Conservation (phyloP, 1,140 invertebrate species). For the Drosophila carrolli region DNA sequence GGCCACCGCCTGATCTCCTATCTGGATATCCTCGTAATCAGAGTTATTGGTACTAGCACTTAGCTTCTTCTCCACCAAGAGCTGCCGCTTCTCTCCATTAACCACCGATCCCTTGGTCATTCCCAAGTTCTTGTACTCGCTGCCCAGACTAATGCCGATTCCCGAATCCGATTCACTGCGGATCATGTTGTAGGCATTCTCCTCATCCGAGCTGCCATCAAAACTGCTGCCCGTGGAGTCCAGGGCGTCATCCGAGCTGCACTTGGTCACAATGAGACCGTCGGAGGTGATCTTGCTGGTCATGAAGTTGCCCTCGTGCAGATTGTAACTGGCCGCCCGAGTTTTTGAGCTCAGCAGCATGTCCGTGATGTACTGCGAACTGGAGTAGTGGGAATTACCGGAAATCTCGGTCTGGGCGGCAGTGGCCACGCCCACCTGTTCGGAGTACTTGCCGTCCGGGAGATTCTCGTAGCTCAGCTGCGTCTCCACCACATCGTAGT, state of each 20-base stretch:
- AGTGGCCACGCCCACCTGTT: conserved; percentile 65
- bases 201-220: conserved; percentile 84
- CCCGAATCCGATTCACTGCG: conserved; percentile 84
- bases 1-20: conserved; percentile 62
- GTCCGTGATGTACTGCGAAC: conserved; percentile 83
- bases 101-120: conserved; percentile 8
- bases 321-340: conserved; percentile 78
- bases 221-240: conserved; percentile 84
- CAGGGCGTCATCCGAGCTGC: conserved; percentile 81
- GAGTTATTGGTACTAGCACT: conserved; percentile 83
- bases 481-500: conserved; percentile 83
- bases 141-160: conserved; percentile 81
- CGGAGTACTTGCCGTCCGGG: conserved; percentile 77
- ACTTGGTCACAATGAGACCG: conserved; percentile 82
- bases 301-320: conserved; percentile 84
- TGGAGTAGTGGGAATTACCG: conserved; percentile 62
- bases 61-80: conserved; percentile 71
- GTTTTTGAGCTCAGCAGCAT: conserved; percentile 83
- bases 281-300: conserved; percentile 84
- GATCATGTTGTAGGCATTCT: conserved; percentile 84
- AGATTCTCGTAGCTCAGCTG: conserved; percentile 84
- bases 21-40: conserved; percentile 84
- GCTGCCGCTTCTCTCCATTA: conserved; percentile 13
- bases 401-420: conserved; percentile 26
- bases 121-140: conserved; percentile 74